phyloP scores from a whole-genome alignment of 2,113 vertebrate species.

The Neoarius graeffei region DNA sequence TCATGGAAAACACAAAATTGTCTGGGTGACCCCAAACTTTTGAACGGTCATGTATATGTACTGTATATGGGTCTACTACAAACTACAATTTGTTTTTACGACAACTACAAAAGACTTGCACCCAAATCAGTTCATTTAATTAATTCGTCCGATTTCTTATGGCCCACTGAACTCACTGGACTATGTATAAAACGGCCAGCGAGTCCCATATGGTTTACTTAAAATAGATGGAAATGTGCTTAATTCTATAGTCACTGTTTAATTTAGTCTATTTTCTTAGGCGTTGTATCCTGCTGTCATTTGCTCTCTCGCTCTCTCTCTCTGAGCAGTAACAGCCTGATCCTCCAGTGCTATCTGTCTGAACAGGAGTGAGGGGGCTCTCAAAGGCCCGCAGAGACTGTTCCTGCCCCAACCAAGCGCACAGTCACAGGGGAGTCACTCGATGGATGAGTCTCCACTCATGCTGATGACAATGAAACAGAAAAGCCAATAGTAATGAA shows the following conservation, averaged over 20 bases:
- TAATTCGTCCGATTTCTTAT: neutral
- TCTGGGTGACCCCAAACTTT: too few relatives aligned
- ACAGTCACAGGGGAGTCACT: constrained; percentile 10
- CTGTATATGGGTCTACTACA: neutral
- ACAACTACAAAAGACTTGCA: neutral
- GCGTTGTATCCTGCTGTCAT: neutral
- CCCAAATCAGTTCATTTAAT: neutral
- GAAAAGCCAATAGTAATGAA: neutral
- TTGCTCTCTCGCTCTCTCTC: neutral
- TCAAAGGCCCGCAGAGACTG: constrained; percentile 1
- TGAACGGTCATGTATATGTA: too few relatives aligned
- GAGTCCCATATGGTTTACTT: neutral
- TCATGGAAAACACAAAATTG: too few relatives aligned
- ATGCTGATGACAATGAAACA: neutral
- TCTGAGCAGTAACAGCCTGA: constrained; percentile 10
- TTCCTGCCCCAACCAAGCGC: constrained; percentile 8
- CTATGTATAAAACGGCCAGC: neutral
- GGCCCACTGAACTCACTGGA: neutral
- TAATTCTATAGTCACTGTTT: neutral
- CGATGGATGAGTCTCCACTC: neutral
- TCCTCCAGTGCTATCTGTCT: constrained; percentile 31
- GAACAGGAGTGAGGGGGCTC: constrained; percentile 13
- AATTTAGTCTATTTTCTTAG: neutral
- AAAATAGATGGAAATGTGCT: neutral
- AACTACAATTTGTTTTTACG: too few relatives aligned